These are phyloP conservation scores for Sebastes kiyomatsui DNA, from an alignment of 2,797 vertebrate species.

Conservation along the genomic window DNA sequence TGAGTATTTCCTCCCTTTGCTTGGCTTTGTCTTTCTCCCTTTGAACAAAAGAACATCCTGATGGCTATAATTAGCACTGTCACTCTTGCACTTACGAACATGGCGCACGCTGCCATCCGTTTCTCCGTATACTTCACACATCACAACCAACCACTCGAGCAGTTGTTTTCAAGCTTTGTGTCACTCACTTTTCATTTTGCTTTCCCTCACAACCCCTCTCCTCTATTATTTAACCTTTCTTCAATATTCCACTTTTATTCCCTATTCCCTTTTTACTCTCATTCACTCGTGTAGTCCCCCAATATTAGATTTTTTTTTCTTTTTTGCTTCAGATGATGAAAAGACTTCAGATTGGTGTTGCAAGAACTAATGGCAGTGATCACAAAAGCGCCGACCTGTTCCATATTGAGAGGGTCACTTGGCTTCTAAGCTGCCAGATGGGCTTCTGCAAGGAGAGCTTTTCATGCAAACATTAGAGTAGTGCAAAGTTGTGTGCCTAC, in stretches of 20 bases:
- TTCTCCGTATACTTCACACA: conserved; percentile 16
- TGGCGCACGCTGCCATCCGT: conserved; percentile 31
- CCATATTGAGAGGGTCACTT: conserved; percentile 60
- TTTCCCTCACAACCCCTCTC: not conserved
- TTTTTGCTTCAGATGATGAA: conserved; percentile 28
- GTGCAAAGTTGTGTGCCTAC: not conserved
- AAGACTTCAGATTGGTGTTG: conserved; percentile 22
- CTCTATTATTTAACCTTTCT: conserved; percentile 30
- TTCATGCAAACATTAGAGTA: conserved; percentile 28
- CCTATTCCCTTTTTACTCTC: not conserved
- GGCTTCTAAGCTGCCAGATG: conserved; percentile 63
- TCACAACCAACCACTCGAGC: conserved; percentile 5
- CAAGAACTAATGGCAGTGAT: conserved; percentile 60
- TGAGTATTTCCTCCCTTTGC: conserved; percentile 57
- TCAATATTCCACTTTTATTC: not conserved
- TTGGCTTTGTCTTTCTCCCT: conserved; percentile 57
- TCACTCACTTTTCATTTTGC: conserved; percentile 27
- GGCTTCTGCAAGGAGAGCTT: conserved; percentile 30
- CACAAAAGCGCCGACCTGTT: conserved; percentile 48
- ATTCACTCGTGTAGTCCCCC: not conserved
- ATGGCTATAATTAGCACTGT: conserved; percentile 78
- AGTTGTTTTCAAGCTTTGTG: conserved; percentile 24
- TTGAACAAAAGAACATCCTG: conserved; percentile 65
- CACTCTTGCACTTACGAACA: conserved; percentile 59
- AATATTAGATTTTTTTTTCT: not conserved